Conservation (phyloP, 2,888 invertebrate genomes). For the Omphaloscelis lunosa region DNA sequence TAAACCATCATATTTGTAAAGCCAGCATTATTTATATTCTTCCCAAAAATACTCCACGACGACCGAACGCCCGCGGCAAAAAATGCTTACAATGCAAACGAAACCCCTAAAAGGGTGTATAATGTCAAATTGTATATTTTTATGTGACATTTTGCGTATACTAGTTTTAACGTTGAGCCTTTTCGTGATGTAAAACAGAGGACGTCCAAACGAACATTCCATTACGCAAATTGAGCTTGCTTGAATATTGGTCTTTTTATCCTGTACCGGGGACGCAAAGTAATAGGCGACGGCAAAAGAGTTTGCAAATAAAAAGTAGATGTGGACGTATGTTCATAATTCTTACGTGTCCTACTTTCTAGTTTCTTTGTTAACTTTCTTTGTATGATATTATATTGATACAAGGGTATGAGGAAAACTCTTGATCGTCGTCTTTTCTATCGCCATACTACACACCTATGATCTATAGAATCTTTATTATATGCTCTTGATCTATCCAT, state of each 20-base stretch:
- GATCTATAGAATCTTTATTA: neutral
- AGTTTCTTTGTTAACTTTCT: conserved; percentile 33
- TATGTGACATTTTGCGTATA: conserved; percentile 45
- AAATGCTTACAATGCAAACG: conserved; percentile 51
- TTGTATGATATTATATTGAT: conserved; percentile 7
- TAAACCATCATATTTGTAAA: conserved; percentile 16
- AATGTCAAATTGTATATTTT: conserved; percentile 59
- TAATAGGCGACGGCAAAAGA: conserved; percentile 47
- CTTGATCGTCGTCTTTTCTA: conserved; percentile 19
- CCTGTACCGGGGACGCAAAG: conserved; percentile 16
- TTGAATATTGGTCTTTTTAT: conserved; percentile 41
- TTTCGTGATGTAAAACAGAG: conserved; percentile 54
- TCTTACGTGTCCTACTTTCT: conserved; percentile 50
- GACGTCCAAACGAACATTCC: conserved; percentile 49
- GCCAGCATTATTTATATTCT: conserved; percentile 50
- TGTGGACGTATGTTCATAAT: conserved; percentile 47
- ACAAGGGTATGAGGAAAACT: conserved; percentile 4
- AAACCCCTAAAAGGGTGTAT: conserved; percentile 49
- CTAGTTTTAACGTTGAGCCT: conserved; percentile 54
- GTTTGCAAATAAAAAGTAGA: conserved; percentile 48
- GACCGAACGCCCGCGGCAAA: conserved; percentile 49
- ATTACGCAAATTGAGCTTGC: conserved; percentile 63
- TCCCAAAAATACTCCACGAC: conserved; percentile 33
- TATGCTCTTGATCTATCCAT: too few species aligned
- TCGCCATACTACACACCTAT: neutral